phyloP scores from a whole-genome alignment of 2,888 invertebrate genomes.

The Petrolisthes manimaculis region DNA sequence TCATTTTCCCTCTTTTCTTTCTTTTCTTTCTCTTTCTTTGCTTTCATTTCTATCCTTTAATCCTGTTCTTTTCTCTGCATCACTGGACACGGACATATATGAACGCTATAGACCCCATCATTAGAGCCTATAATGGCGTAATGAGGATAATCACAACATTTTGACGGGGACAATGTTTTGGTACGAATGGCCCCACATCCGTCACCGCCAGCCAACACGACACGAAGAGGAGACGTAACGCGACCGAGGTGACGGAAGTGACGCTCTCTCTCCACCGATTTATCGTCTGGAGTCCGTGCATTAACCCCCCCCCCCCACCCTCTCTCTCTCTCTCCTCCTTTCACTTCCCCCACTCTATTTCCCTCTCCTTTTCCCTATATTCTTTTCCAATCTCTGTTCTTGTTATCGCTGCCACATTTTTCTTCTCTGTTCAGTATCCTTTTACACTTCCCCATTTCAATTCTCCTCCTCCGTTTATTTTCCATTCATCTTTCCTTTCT shows the following conservation, averaged over 20 bases:
- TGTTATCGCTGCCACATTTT: too few relatives aligned
- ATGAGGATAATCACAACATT: conserved; percentile 13
- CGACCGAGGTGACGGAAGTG: not conserved
- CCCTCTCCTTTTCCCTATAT: too few relatives aligned
- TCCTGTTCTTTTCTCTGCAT: not conserved
- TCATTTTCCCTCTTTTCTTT: not conserved
- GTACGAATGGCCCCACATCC: not conserved
- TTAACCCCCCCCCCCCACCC: too few relatives aligned
- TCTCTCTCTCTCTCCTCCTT: too few relatives aligned
- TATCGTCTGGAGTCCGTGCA: too few relatives aligned
- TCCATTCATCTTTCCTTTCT: too few relatives aligned
- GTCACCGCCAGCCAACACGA: not conserved
- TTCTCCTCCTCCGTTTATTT: too few relatives aligned
- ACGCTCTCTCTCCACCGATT: not conserved
- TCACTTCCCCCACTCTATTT: too few relatives aligned
- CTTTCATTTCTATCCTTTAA: not conserved
- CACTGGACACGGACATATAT: not conserved
- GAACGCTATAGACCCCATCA: conserved; percentile 7
- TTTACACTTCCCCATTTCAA: too few relatives aligned
- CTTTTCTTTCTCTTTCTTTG: not conserved
- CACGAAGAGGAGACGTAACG: not conserved
- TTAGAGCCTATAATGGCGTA: conserved; percentile 9
- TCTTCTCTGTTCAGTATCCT: too few relatives aligned
- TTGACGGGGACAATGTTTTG: not conserved
- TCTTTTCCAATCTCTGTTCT: too few relatives aligned